Base-by-base conservation (phyloP, 2,888 invertebrate genomes). In the Volucella zonaria region DNA sequence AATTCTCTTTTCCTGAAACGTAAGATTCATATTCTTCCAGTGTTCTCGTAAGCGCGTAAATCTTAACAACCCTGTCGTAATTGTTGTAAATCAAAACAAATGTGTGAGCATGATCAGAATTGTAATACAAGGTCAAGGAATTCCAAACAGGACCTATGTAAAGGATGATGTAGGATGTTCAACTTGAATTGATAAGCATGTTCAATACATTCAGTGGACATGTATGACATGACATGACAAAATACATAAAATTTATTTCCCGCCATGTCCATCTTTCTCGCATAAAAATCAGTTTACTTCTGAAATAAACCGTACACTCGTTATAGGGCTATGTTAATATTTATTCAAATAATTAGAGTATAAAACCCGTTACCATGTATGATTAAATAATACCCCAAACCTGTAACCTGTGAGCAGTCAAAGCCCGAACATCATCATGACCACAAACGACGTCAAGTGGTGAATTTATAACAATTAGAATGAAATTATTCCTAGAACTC, bases 41-140 rank as follows among this genome's bases (percentile, higher is more conserved):
- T 64, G 62, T 31, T 0, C 31, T 31, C 6, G 31, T 49, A 54
- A 62, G 38, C 31, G 42, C 54, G 47, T 52, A n/a, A 12, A 56
- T 56, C 54, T 64, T 40, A 64, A 56, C 45, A 56, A 18, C n/a
- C 3, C n/a, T 12, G 54, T 61, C 54, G 74, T 64, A 64, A 40
- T 18, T 59, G 67, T 67, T 67, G 67, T 43, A 67, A 51, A 67
- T 45, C 31, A 67, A 67, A n/a, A 42, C 51, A 59, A 18, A 59
- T 59, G 76, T 76, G 31, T 31, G 6, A 31, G 31, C 31, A 31
- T 31, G 76, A 59, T 12, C 51, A 43, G 76, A 31, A 76, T 76
- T 10, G 10, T 10, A 76, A 67, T 59, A 8, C 11, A 49, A 31
- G 58, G 58, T 66, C 59, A 58, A 42, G 31, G 12, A 56, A 75